Evolutionary conservation across 2,888 invertebrate species (phyloP), one percentile per base, ranked within the genome.

Genomic region (Plemyria rubiginata): DNA sequence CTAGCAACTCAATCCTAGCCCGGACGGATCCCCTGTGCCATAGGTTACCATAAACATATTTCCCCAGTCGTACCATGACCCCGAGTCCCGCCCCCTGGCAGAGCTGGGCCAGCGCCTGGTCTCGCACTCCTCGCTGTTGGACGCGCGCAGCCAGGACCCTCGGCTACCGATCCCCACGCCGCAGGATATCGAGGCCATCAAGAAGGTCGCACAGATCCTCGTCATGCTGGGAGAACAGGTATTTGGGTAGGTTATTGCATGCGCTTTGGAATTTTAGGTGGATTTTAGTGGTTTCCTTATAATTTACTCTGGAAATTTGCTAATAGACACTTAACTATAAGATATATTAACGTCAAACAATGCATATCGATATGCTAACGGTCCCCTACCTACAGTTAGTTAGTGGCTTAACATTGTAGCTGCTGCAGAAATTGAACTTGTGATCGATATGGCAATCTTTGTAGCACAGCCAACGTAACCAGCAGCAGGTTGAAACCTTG

Each of bases 211-310:
- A 40, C 87, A 90, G 74, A 86, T 90, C 48, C 86, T 90, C 60
- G 74, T 85, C 71, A 86, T 80, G 79, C 74, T 91, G 6, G 90
- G 90, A 66, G 85, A 89, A 79, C 87, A 90, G 88, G 90, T 90
- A 85, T 59, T 73, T 65, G 45, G 43, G 45, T 52, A 50, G 54
- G 15, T 45, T 50, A 9, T 54, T 15, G 13, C 11, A 28, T 52
- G 15, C 6, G 38, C 15, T 48, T 55, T 40, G 48, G 28, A 7
- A 13, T 32, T 15, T 15, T 55, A 4, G 38, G 48, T 46, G n/a
- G 16, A 36, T 46, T 46, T 4, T 13, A n/a, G n/a, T 4, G 46
- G 16, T 46, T 40, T 38, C 28, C 2, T 6, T 8, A 15, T 32
- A 50, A 4, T 29, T 29, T 9, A 4, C 28, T 48, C 13, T 41